Conservation (phyloP, 2,888 invertebrate species). For the Amblyjoppa proteus region DNA sequence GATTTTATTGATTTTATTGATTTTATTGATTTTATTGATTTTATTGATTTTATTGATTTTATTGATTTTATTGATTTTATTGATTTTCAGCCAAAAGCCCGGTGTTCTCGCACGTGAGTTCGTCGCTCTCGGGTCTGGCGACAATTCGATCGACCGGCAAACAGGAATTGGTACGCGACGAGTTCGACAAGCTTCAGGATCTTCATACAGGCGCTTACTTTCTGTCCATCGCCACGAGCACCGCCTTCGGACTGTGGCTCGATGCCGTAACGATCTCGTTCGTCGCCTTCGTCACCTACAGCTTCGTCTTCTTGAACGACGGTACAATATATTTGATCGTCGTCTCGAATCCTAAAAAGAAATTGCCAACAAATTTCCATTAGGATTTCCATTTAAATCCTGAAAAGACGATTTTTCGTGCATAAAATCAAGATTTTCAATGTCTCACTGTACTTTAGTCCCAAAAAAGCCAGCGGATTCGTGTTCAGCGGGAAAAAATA, state of each 20-base stretch:
- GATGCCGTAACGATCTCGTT: constrained; percentile 89
- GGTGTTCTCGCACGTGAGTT: constrained; percentile 96
- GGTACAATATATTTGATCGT: constrained; percentile 82
- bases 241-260: constrained; percentile 89
- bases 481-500: too few species aligned
- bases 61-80: too few species aligned
- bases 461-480: too few species aligned
- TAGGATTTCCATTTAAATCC: too few species aligned
- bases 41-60: too few species aligned
- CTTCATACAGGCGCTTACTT: constrained; percentile 89
- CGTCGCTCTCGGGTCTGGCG: constrained; percentile 93
- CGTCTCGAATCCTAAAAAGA: background rate
- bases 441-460: too few species aligned
- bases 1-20: too few species aligned
- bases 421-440: too few species aligned
- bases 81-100: constrained; percentile 88
- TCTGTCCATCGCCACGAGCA: constrained; percentile 87
- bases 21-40: too few species aligned
- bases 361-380: too few species aligned
- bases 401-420: too few species aligned
- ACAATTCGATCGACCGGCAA: constrained; percentile 94
- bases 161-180: constrained; percentile 90
- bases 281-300: constrained; percentile 88
- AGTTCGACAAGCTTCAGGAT: constrained; percentile 91
- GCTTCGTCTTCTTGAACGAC: constrained; percentile 87